Conservation (phyloP, 2,797 vertebrate genomes). For the Myotis planiceps region DNA sequence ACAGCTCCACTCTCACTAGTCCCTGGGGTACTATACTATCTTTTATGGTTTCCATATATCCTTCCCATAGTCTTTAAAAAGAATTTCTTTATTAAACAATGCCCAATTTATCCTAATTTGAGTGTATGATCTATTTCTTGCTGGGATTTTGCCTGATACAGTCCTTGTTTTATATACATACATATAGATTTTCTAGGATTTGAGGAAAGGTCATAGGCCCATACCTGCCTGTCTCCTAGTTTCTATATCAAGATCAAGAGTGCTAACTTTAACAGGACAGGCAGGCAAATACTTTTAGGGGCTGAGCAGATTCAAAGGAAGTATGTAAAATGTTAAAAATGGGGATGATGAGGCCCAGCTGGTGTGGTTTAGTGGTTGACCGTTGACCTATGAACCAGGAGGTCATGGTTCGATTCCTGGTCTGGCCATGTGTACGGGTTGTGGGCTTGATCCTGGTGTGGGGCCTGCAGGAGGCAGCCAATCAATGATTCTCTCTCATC, state of each 20-base stretch:
- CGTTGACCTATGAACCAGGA: too few species aligned
- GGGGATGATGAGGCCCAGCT: too few species aligned
- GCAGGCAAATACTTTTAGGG: background rate
- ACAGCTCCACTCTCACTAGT: background rate
- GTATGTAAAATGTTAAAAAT: background rate
- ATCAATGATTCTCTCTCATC: too few species aligned
- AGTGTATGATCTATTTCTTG: background rate
- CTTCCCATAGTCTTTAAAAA: background rate
- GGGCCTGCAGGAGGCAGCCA: too few species aligned
- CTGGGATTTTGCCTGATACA: background rate
- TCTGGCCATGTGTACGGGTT: too few species aligned
- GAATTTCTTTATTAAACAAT: background rate
- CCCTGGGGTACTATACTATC: background rate
- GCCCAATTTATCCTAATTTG: background rate
- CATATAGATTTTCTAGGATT: background rate
- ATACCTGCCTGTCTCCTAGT: background rate
- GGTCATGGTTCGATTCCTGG: too few species aligned
- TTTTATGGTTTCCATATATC: background rate
- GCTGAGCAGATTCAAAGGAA: background rate
- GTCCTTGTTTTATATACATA: background rate
- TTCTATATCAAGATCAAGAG: background rate
- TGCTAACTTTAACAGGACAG: background rate
- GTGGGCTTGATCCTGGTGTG: too few species aligned
- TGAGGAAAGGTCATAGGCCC: background rate
- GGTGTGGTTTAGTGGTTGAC: too few species aligned